Percentiles rank a stretch among this genome's conserved stretches.
phyloP scores from a whole-genome alignment of 2,888 invertebrate genomes.

The Caenorhabditis zanzibari region DNA sequence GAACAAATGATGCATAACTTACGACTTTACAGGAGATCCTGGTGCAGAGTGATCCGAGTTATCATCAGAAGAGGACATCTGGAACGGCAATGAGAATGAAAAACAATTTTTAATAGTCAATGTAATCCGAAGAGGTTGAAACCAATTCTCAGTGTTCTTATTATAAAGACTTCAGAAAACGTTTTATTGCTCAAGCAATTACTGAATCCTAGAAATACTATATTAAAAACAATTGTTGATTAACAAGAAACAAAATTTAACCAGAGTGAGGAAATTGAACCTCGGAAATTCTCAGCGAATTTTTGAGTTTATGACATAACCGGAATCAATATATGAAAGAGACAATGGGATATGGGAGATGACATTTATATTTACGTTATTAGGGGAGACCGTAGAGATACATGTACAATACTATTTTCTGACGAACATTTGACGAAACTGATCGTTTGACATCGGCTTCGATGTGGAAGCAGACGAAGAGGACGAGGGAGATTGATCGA shows the following conservation, averaged over 20 bases:
- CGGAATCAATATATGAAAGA: slow-evolving; percentile 1
- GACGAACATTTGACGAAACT: slow-evolving; percentile 47
- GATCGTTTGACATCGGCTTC: slow-evolving; percentile 46
- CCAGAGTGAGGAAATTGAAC: slow-evolving; percentile 1
- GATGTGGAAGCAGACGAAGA: not conserved
- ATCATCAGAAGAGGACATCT: slow-evolving; percentile 52
- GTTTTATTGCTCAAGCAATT: not conserved
- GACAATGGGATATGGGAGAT: not conserved
- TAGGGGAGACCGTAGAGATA: not conserved
- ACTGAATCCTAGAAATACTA: not conserved
- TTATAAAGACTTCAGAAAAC: not conserved
- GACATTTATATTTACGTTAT: not conserved
- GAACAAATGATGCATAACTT: not conserved
- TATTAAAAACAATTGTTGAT: slow-evolving; percentile 4
- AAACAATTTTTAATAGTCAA: not conserved
- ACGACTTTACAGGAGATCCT: slow-evolving; percentile 42
- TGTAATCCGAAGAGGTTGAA: not conserved
- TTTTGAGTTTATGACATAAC: not conserved
- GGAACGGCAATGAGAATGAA: not conserved
- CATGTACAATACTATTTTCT: slow-evolving; percentile 23
- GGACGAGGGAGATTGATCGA: not conserved
- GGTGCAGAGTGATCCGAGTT: slow-evolving; percentile 30
- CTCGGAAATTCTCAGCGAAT: not conserved
- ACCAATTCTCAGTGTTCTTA: not conserved
- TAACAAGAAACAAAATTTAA: not conserved